These are phyloP conservation scores for Allygus modestus DNA, from an alignment of 2,888 invertebrate species.

Conservation along the genomic window DNA sequence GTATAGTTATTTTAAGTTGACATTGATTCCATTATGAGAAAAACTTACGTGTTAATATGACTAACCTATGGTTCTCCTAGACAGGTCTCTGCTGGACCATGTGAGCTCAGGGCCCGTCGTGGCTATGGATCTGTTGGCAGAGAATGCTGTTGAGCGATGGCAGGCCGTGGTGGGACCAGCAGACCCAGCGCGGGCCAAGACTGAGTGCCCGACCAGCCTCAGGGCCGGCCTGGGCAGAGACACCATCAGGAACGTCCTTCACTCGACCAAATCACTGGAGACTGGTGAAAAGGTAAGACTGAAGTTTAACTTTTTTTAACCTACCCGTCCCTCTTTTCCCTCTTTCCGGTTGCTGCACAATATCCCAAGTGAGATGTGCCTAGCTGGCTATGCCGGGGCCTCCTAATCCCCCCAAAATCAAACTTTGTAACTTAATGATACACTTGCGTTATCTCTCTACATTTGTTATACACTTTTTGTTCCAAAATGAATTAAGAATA, in stretches of 20 bases:
- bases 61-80: too few relatives aligned
- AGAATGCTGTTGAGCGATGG: conserved; percentile 81
- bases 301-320: conserved; percentile 63
- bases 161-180: conserved; percentile 79
- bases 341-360: too few relatives aligned
- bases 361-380: too few relatives aligned
- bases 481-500: too few relatives aligned
- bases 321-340: neutral
- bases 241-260: conserved; percentile 82
- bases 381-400: too few relatives aligned
- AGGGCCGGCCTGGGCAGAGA: conserved; percentile 84
- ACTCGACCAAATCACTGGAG: conserved; percentile 80
- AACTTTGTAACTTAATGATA: too few relatives aligned
- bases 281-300: conserved; percentile 78
- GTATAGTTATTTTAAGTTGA: too few relatives aligned
- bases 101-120: conserved; percentile 83
- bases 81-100: conserved; percentile 80
- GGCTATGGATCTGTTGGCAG: conserved; percentile 86
- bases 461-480: too few relatives aligned
- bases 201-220: conserved; percentile 78
- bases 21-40: too few relatives aligned
- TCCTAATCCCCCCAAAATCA: too few relatives aligned
- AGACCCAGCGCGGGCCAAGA: conserved; percentile 80
- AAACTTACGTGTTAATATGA: too few relatives aligned
- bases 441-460: too few relatives aligned